Percentiles rank a stretch among this genome's conserved stretches.
These are phyloP conservation scores for Branchipolynoe longqiensis DNA, from an alignment of 2,888 invertebrate species.

Conservation along the genomic window DNA sequence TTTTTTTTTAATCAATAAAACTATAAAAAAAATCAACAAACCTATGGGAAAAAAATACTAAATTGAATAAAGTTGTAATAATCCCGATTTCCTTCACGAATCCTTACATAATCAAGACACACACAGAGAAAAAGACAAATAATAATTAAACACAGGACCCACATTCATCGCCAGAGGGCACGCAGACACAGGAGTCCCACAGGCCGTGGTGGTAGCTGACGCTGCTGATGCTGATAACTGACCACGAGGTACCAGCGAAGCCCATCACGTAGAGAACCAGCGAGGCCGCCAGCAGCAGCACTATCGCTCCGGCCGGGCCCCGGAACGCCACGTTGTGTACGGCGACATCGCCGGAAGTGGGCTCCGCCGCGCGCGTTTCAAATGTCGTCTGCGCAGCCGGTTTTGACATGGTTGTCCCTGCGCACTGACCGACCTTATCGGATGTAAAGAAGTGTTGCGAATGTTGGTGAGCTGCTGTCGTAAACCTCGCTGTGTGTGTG, in stretches of 20 bases:
- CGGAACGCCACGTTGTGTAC: constrained; percentile 71
- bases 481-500: no score
- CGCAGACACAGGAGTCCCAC: constrained; percentile 66
- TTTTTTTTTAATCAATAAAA: no score
- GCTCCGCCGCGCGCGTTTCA: no score
- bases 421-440: neutral
- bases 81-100: no score
- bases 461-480: no score
- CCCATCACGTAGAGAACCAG: constrained; percentile 67
- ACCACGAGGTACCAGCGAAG: constrained; percentile 68
- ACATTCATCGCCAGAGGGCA: neutral
- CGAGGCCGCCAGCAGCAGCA: constrained; percentile 63
- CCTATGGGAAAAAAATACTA: no score
- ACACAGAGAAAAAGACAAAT: no score
- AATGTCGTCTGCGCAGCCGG: neutral
- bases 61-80: no score
- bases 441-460: no score
- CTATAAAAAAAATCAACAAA: no score
- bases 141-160: neutral
- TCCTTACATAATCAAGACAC: no score
- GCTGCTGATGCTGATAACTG: neutral
- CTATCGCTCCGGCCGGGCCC: constrained; percentile 69
- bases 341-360: constrained; percentile 58
- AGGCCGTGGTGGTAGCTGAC: constrained; percentile 61
- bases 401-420: neutral